Evolutionary conservation across 2,797 vertebrate genomes (phyloP).

Genomic region (Platalea minor): DNA sequence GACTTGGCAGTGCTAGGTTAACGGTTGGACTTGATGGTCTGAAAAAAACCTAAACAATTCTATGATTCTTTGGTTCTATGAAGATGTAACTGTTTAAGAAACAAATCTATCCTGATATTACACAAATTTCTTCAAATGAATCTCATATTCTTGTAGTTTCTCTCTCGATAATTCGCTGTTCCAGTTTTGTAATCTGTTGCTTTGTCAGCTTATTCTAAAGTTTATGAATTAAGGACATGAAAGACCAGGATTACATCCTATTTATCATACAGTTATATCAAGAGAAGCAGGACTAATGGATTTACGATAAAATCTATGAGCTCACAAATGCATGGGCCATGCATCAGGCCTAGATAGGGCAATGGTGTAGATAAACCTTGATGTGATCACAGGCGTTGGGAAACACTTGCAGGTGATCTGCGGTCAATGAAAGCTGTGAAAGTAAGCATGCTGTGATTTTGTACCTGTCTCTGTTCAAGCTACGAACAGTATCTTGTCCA

Average conservation of each 20-base stretch:
- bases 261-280: background rate
- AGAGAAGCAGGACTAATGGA: background rate
- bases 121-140: background rate
- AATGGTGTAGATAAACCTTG: background rate
- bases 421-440: background rate
- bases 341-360: background rate
- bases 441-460: background rate
- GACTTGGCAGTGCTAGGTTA: no score
- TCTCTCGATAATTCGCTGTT: background rate
- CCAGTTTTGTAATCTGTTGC: background rate
- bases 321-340: background rate
- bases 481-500: background rate
- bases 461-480: background rate
- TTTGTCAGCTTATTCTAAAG: conserved; percentile 11
- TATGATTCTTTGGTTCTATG: no score
- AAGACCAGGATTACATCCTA: background rate
- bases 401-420: background rate
- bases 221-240: background rate
- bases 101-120: background rate
- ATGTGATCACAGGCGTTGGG: background rate
- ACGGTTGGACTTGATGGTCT: no score
- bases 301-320: background rate
- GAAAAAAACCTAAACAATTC: no score
- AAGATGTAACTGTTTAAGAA: background rate
- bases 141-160: background rate